Evolutionary conservation across 2,797 vertebrate species (phyloP).

Genomic region (Mormyrus proboscirostris): DNA sequence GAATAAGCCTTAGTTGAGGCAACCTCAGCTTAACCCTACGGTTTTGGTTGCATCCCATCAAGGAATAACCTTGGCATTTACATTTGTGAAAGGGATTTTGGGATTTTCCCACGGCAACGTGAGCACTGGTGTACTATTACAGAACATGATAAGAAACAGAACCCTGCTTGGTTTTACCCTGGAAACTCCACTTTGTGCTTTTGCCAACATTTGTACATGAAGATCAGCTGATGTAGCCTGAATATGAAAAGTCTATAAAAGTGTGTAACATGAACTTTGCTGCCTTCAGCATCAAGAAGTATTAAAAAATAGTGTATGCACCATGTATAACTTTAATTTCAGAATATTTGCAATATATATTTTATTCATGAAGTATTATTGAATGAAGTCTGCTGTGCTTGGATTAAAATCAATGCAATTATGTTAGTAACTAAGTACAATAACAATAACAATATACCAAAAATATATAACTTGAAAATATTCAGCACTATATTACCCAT

Average conservation of each 20-base stretch:
- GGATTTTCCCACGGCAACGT: slow-evolving; percentile 1
- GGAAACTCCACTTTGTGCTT: not conserved
- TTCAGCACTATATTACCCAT: not conserved
- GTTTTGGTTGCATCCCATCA: not conserved
- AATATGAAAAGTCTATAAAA: not conserved
- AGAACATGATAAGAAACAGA: not conserved
- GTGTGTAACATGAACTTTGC: not conserved
- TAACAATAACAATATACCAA: not conserved
- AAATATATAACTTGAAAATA: not conserved
- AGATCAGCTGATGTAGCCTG: not conserved
- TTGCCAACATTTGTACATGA: not conserved
- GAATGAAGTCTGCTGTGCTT: not conserved
- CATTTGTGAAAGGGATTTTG: slow-evolving; percentile 6
- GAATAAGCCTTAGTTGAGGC: not conserved
- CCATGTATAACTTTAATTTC: not conserved
- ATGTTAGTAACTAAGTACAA: not conserved
- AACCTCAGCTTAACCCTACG: not conserved
- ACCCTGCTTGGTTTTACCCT: not conserved
- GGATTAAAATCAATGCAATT: not conserved
- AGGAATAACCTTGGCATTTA: not conserved
- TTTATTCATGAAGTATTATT: not conserved
- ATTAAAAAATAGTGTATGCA: not conserved
- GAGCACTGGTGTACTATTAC: not conserved
- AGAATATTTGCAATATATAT: not conserved
- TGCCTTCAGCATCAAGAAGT: not conserved